Base-by-base conservation (phyloP, 2,888 invertebrate genomes). In the Phorcus lineatus region DNA sequence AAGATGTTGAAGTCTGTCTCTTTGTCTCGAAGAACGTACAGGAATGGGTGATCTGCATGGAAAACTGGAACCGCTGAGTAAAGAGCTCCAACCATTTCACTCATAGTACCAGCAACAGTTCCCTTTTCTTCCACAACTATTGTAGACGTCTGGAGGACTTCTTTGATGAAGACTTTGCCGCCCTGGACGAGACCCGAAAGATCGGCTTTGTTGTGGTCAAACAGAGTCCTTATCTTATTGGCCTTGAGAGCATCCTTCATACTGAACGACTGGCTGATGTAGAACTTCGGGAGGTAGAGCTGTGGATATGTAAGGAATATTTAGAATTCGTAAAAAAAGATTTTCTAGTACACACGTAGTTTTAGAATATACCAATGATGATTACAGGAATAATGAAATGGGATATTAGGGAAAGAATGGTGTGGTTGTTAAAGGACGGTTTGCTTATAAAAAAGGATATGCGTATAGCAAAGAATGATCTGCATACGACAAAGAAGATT, bases 1-100 rank as follows among this genome's bases (percentile, higher is more conserved):
- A 70, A 70, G n/a, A 70, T 19, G 70, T 70, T 70, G 70, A 70
- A 70, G 17, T 36, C 70, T n/a, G 70, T 70, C 19, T 16, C 9
- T 2, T 13, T 70, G 70, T 70, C 70, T 31, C 40, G 70, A 16
- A 70, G 70, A 28, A 70, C 70, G 70, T 70, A 70, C 40, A 70
- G 13, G 70, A 70, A 70, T 2, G 70, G 70, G 19, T 36, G 70
- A 36, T 70, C 36, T 31, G n/a, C 70, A 36, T 17, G 9, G 70
- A 70, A 70, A 0, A 9, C 1, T n/a, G 70, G 70, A 13, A n/a
- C 11, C 2, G 36, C 4, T 16, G 70, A 70, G 70, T n/a, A 36
- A n/a, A 31, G 24, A 17, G 17, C 11, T 17, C 28, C 28, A 6
- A 16, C 0, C 36, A 70, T 70, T 40, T n/a, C 17, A 24, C 40